Base-by-base conservation (phyloP, 2,797 vertebrate genomes). In the Callimico goeldii region DNA sequence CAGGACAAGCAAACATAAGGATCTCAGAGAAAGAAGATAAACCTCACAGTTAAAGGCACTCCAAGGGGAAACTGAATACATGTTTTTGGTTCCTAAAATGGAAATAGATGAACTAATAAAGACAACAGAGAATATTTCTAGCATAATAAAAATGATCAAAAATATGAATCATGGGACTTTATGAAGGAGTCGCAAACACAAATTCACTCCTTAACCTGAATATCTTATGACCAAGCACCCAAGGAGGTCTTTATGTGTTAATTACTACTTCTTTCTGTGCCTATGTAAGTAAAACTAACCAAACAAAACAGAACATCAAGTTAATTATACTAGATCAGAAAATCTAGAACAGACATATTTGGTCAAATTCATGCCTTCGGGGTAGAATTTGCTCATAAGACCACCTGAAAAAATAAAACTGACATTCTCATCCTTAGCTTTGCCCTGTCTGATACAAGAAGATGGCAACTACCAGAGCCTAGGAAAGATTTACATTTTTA, bases 401-500 rank as follows among this genome's bases (percentile, higher is more conserved):
- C 39, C n/a, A 95, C 61, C 46, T 93, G 67, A 88, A 88, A 91
- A 94, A 85, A 80, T 73, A 70, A 82, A 96, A 84, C 58, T 92
- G 75, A 52, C 88, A 84, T 84, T 72, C 67, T 92, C 83, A 57
- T 90, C 76, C 85, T 84, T 93, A 81, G 57, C 87, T 97, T 73
- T 90, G 52, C 64, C 75, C 33, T 15, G n/a, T 50, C 67, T 93
- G 46, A 55, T 58, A 73, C 10, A 46, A 52, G 24, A 91, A 57
- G 33, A 61, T 52, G 36, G 58, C 80, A 95, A 94, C 76, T 36
- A 77, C 50, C 46, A 19, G 39, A 83, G 48, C 64, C 89, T 73
- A 91, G 91, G 46, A 55, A 91, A 98, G 93, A 97, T 97, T 96
- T 96, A 90, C 87, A 76, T 95, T 88, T 95, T 97, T 93, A 85